Evolutionary conservation across 1,140 invertebrate genomes (phyloP).

Genomic region (Neodiprion pinetum): DNA sequence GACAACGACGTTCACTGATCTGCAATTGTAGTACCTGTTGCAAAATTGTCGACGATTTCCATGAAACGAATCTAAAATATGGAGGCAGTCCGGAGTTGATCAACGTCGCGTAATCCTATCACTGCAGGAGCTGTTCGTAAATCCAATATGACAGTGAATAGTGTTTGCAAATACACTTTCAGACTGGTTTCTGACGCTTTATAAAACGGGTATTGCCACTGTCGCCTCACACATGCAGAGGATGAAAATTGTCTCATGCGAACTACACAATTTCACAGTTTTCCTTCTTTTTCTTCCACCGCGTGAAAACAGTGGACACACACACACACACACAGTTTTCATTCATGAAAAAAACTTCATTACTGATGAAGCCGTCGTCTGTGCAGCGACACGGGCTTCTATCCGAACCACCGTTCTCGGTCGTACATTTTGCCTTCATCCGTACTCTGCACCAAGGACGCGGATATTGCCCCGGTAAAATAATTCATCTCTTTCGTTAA

Average conservation of each 20-base stretch:
- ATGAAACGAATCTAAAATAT: no score
- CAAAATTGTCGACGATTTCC: no score
- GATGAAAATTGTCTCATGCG: not conserved
- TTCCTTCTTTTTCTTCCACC: not conserved
- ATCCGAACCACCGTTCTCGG: not conserved
- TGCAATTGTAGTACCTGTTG: no score
- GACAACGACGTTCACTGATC: no score
- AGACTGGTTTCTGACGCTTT: no score
- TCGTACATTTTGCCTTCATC: not conserved
- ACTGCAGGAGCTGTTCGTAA: no score
- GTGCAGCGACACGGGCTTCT: not conserved
- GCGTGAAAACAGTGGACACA: not conserved
- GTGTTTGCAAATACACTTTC: no score
- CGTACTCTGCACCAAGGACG: not conserved
- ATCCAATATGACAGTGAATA: no score
- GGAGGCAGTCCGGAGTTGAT: no score
- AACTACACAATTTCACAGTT: not conserved
- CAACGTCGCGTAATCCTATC: no score
- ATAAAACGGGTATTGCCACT: no score
- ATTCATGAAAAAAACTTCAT: not conserved
- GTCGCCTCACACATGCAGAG: no score
- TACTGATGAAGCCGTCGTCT: not conserved
- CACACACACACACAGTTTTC: not conserved
- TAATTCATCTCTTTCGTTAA: not conserved
- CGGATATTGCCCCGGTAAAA: not conserved